Percentiles rank a stretch among this genome's conserved stretches.
These are phyloP conservation scores for Pseudorhiza aurosa DNA, from an alignment of 30 jellyfish, hydroid and myxozoan species.

Conservation along the genomic window DNA sequence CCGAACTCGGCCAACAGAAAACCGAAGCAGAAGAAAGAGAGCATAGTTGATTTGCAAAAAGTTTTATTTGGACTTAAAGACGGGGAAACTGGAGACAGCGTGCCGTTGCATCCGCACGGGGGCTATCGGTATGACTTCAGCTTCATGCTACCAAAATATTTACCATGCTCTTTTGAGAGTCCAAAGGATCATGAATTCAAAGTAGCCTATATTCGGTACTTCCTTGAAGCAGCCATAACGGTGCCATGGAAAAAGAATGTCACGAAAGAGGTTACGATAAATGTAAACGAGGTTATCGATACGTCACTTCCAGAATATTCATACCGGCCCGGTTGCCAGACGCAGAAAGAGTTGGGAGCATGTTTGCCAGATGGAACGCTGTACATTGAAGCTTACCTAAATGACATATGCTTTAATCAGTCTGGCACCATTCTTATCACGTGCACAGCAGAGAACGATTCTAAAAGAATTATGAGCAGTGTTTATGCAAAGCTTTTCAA, in stretches of 20 bases:
- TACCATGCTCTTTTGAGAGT: constrained; percentile 94
- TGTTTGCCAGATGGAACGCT: constrained; percentile 82
- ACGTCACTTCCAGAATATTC: constrained; percentile 74
- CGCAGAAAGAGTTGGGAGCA: constrained; percentile 64
- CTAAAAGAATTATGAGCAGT: constrained; percentile 86
- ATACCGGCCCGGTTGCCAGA: constrained; percentile 86
- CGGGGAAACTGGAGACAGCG: constrained; percentile 31
- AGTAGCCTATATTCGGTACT: constrained; percentile 68
- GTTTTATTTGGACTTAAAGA: constrained; percentile 76
- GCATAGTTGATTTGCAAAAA: constrained; percentile 74
- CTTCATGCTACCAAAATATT: constrained; percentile 76
- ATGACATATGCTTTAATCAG: constrained; percentile 67
- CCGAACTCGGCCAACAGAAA: constrained; percentile 14
- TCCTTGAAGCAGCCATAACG: constrained; percentile 68
- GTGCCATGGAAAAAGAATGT: constrained; percentile 74
- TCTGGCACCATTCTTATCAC: constrained; percentile 71
- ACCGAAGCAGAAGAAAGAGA: constrained; percentile 19
- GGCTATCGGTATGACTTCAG: constrained; percentile 75
- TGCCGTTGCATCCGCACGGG: constrained; percentile 85
- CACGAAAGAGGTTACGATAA: constrained; percentile 26
- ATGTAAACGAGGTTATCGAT: constrained; percentile 76
- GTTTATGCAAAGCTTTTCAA: constrained; percentile 92
- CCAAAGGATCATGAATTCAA: constrained; percentile 87
- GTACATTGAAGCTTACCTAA: constrained; percentile 79
- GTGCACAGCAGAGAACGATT: constrained; percentile 87